Base-by-base conservation (phyloP, 2,797 vertebrate genomes). In the Mus caroli region DNA sequence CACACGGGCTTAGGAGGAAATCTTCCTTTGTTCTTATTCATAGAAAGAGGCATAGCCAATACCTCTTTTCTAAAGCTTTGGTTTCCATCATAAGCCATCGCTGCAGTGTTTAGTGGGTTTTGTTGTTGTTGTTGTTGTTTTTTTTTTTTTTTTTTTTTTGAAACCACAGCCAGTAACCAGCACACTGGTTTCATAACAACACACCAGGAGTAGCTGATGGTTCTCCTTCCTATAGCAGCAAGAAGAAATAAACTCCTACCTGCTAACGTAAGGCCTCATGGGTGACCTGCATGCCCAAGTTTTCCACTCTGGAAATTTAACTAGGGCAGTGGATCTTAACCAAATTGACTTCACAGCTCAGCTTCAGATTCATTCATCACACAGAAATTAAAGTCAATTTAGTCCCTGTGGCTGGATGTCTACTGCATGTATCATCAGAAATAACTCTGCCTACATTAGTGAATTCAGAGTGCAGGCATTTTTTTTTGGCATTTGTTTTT, bases 371-470 rank as follows among this genome's bases (percentile, higher is more conserved):
- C 75, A 97, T 97, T 97, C 95, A 92, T 97, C 90, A 97, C 82
- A 87, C 40, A 77, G 89, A 97, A 98, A 96, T 97, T 98, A 94
- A 95, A 97, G 97, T 43, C 94, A 96, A 97, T 96, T 98, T 96
- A 96, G 69, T 71, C 83, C 83, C 88, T 6, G 90, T 94, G 28
- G 76, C 92, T 89, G 43, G 58, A 10, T 34, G 84, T 96, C 84
- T 93, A 94, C 91, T 79, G 37, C 75, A 77, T 28, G 92, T 97
- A 91, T 97, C 83, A 92, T 50, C 54, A 92, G 73, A 90, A 96
- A 97, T 88, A 97, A 93, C 95, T 96, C 94, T 54, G 94, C 94
- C 67, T 86, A 78, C 91, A 1, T 93, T 94, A 94, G 24, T 86
- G 80, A 96, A 90, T 14, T 92, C 84, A 73, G 96, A 92, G 96